Evolutionary conservation across 2,113 vertebrate species (phyloP).

Genomic region (Saccopteryx bilineata): DNA sequence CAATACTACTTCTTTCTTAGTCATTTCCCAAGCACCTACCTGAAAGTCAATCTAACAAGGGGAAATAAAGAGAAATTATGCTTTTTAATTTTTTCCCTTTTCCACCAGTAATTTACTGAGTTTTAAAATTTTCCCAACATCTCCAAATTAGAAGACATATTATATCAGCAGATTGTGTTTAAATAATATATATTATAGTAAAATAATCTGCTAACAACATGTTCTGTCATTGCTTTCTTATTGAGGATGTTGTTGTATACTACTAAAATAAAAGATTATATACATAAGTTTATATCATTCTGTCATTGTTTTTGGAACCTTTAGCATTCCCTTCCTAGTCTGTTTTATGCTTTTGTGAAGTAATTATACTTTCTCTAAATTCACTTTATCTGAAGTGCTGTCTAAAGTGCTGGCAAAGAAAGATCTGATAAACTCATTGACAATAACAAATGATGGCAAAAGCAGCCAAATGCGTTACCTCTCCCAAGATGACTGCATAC

Average conservation of each 20-base stretch:
- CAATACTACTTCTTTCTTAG: neutral
- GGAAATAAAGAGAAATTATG: neutral
- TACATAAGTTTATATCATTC: neutral
- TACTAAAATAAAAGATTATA: neutral
- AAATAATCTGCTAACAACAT: conserved; percentile 5
- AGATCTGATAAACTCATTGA: neutral
- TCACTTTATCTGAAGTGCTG: neutral
- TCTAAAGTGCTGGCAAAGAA: neutral
- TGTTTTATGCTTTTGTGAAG: neutral
- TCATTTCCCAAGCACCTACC: neutral
- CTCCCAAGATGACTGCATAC: neutral
- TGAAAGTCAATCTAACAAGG: neutral
- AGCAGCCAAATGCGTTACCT: neutral
- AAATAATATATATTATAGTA: neutral
- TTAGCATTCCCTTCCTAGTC: neutral
- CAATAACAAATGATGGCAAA: neutral
- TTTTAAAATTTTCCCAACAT: neutral
- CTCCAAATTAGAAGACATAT: neutral
- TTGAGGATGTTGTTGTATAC: neutral
- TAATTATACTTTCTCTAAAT: neutral
- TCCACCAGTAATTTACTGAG: neutral
- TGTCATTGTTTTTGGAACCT: neutral
- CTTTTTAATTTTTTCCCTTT: neutral
- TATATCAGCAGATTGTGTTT: neutral
- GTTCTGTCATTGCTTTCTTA: conserved; percentile 31